phyloP scores from a whole-genome alignment of 2,797 vertebrate genomes.

The Mormyrus hasselquistii region DNA sequence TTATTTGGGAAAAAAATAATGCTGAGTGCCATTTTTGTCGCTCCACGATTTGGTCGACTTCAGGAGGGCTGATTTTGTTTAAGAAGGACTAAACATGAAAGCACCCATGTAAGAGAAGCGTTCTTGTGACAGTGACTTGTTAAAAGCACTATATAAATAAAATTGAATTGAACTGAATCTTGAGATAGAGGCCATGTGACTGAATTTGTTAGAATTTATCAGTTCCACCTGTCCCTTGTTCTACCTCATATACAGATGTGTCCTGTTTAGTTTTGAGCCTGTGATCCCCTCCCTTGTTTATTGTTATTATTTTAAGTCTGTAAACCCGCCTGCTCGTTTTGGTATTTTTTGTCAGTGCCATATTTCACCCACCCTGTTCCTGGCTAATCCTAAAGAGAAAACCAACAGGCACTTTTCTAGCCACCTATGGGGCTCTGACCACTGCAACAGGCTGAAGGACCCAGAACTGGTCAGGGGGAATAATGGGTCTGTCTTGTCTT shows the following conservation, averaged over 20 bases:
- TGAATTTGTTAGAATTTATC: neutral
- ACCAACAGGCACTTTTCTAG: neutral
- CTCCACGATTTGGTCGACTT: neutral
- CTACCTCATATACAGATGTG: neutral
- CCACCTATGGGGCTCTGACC: neutral
- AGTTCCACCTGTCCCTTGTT: neutral
- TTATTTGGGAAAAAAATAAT: neutral
- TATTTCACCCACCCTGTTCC: neutral
- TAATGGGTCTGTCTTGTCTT: conserved; percentile 5
- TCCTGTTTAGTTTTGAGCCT: neutral
- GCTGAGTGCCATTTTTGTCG: neutral
- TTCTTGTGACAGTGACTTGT: neutral
- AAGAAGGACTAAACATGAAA: neutral
- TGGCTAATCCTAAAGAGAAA: neutral
- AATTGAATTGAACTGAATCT: too few species aligned
- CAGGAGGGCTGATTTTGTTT: neutral
- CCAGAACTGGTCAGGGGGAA: neutral
- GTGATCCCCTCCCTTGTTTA: neutral
- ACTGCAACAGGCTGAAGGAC: neutral
- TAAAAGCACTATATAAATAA: too few species aligned
- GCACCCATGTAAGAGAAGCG: neutral
- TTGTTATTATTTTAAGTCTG: neutral
- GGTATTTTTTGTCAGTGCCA: neutral
- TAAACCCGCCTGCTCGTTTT: neutral
- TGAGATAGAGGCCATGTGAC: neutral